Base-by-base conservation (phyloP, 2,888 invertebrate species). In the Spilarctia lutea region DNA sequence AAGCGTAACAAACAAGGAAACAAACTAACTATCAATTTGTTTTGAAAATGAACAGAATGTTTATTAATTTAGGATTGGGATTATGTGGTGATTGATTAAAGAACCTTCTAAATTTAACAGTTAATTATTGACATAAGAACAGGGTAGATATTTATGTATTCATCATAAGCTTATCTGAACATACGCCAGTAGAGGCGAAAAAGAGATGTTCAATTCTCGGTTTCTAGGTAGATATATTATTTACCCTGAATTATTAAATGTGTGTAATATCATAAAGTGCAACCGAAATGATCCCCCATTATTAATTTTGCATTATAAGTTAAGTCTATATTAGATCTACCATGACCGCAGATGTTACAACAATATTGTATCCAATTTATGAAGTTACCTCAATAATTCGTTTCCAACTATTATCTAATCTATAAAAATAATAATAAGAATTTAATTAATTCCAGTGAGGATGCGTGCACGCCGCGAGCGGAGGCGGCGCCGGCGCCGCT, bases 401-500 rank as follows among this genome's bases (percentile, higher is more conserved):
- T 56, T 56, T n/a, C 24, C 52, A 24, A 24, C 20, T 60, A 13
- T n/a, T 13, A n/a, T 60, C 13, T 60, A n/a, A 13, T 27, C 60
- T 4, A 27, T n/a, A 24, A 52, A n/a, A n/a, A 27, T 33, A 65
- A 35, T 35, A 65, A 35, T 6, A 24, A 11, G 24, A 1, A 35
- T 35, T 35, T 24, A 20, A 52, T n/a, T 18, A 52, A 35, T 69
- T 52, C 24, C 89, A 95, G 95, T 95, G 95, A 95, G 90, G 94
- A 95, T 95, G 95, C 91, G 91, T 93, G 92, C 87, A 90, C 91
- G 89, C 90, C 91, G 89, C 91, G 90, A 86, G 94, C 92, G 91
- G 94, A 92, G 91, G 90, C 90, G 90, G 90, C 91, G 87, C 89
- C 90, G 90, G 90, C 91, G 87, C 89, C 91, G 89, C 87, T 89